phyloP scores from a whole-genome alignment of 2,888 invertebrate genomes.

The Clepsis dumicolana region DNA sequence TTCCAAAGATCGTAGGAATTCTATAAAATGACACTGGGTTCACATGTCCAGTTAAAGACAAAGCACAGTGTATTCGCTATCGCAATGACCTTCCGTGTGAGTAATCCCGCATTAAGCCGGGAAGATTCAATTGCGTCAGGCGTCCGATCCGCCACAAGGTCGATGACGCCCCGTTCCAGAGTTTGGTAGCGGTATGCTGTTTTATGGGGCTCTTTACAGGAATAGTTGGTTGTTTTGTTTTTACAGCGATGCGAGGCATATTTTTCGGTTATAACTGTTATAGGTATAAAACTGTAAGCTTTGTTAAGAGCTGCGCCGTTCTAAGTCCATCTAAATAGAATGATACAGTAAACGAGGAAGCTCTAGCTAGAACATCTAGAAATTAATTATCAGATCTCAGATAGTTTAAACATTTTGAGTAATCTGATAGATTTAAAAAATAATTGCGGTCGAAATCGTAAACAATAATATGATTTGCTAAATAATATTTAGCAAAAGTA shows the following conservation, averaged over 20 bases:
- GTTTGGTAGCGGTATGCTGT: constrained; percentile 36
- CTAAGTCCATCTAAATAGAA: neutral
- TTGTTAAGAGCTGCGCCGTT: neutral
- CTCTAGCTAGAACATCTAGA: neutral
- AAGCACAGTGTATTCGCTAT: constrained; percentile 6
- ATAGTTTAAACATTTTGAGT: neutral
- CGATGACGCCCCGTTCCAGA: constrained; percentile 48
- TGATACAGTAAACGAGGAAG: neutral
- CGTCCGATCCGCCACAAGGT: constrained; percentile 63
- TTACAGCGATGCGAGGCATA: constrained; percentile 9
- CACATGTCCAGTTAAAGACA: constrained; percentile 4
- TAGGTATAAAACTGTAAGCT: neutral
- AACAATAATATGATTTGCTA: too few relatives aligned
- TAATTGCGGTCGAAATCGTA: too few relatives aligned
- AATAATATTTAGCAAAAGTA: too few relatives aligned
- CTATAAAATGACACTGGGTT: neutral
- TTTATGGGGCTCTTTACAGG: constrained; percentile 48
- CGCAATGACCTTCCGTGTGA: constrained; percentile 21
- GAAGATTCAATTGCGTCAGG: constrained; percentile 62
- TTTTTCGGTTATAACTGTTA: constrained; percentile 2
- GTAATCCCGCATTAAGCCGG: constrained; percentile 45
- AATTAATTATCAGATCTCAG: neutral
- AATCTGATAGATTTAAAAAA: too few relatives aligned
- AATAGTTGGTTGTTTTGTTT: constrained; percentile 26
- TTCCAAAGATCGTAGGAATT: neutral